Conservation (phyloP, 2,888 invertebrate species). For the Phragmatobia fuliginosa region DNA sequence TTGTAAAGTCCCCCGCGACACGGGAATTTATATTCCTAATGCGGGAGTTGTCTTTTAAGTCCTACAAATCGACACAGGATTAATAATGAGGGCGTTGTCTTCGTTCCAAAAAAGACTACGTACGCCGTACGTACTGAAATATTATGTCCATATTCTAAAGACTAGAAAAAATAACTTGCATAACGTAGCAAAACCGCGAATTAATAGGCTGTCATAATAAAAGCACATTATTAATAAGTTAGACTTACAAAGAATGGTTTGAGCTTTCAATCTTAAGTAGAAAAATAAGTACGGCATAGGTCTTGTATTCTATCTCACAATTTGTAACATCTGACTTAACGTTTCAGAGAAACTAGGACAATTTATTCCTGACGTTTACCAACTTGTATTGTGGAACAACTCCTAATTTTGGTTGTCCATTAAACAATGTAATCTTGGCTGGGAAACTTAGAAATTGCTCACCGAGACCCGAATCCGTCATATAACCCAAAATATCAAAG, state of each 20-base stretch:
- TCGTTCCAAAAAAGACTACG: no score
- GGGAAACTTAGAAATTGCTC: neutral
- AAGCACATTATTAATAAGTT: neutral
- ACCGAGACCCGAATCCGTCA: constrained; percentile 8
- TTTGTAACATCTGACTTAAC: neutral
- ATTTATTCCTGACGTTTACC: neutral
- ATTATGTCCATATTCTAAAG: no score
- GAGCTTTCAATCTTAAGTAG: neutral
- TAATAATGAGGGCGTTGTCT: no score
- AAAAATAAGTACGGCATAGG: neutral
- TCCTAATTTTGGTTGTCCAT: neutral
- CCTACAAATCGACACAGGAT: no score
- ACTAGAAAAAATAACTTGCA: no score
- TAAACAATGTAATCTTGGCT: constrained; percentile 10
- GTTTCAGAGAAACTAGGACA: neutral
- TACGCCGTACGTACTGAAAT: no score
- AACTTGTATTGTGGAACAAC: neutral
- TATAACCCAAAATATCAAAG: constrained; percentile 7
- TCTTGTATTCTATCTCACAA: neutral
- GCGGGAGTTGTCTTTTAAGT: no score
- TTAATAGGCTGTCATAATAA: neutral
- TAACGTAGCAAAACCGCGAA: no score
- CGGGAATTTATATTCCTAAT: no score
- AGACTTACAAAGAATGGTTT: neutral
- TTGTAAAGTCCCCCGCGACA: no score